Base-by-base conservation (phyloP, 2,888 invertebrate genomes). In the Cinara cedri region DNA sequence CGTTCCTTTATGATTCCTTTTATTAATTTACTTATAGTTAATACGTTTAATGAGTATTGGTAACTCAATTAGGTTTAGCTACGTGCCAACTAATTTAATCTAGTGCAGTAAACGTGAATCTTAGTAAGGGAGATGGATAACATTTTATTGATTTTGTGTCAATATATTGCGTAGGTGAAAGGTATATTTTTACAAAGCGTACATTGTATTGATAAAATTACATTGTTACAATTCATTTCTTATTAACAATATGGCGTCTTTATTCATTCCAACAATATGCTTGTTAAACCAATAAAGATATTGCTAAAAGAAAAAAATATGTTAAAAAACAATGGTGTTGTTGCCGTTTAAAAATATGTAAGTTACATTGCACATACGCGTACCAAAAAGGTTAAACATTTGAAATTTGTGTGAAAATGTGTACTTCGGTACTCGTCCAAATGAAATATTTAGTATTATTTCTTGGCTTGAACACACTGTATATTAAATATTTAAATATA, bases 261-360 rank as follows among this genome's bases (percentile, higher is more conserved):
- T 54, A 54, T 19, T 54, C 54, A 54, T n/a, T 54, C n/a, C 3
- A 54, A 54, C 54, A n/a, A 4, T 54, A 54, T 54, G n/a, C 19
- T 54, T 54, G 54, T 54, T 54, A 54, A 51, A 51, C 51, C 14
- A 51, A 51, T 8, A 51, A 51, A 51, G 51, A 51, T 51, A 51
- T 51, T 51, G 51, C 51, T 51, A 51, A 54, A 54, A 54, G n/a
- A n/a, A n/a, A n/a, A n/a, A n/a, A n/a, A n/a, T n/a, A n/a, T n/a
- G n/a, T n/a, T n/a, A n/a, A n/a, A n/a, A n/a, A n/a, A n/a, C n/a
- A n/a, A n/a, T n/a, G n/a, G n/a, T n/a, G n/a, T n/a, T n/a, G n/a
- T n/a, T n/a, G n/a, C n/a, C n/a, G n/a, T n/a, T n/a, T n/a, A n/a
- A n/a, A n/a, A n/a, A n/a, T n/a, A n/a, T n/a, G n/a, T n/a, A n/a